These are phyloP conservation scores for Nyleta sp. DNA, from an alignment of 2,888 invertebrate species.

Conservation along the genomic window DNA sequence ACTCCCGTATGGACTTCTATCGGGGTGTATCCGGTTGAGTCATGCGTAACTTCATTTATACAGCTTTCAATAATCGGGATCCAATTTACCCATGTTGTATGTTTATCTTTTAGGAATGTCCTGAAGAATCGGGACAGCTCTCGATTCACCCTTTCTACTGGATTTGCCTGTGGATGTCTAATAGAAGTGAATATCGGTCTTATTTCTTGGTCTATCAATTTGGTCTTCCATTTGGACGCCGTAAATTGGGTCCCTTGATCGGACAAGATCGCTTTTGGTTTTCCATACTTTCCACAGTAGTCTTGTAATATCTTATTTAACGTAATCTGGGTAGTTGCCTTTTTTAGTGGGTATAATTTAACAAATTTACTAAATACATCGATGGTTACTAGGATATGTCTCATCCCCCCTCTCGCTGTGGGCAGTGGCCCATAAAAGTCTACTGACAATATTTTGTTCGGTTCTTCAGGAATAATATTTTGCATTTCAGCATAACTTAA, in stretches of 20 bases:
- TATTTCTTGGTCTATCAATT: neutral
- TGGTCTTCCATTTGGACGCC: neutral
- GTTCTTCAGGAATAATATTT: conserved; percentile 19
- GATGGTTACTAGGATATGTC: conserved; percentile 36
- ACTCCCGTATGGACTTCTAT: conserved; percentile 23
- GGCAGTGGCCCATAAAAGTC: conserved; percentile 44
- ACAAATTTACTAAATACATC: conserved; percentile 66
- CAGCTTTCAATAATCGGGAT: no score
- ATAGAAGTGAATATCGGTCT: neutral
- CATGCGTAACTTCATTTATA: conserved; percentile 44
- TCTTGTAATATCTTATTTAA: neutral
- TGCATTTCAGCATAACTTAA: conserved; percentile 13
- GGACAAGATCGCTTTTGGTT: neutral
- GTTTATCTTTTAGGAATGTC: neutral
- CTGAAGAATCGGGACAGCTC: conserved; percentile 11
- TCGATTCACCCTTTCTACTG: conserved; percentile 7
- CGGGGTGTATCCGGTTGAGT: conserved; percentile 27
- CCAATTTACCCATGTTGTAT: conserved; percentile 32
- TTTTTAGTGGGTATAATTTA: no score
- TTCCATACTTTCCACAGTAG: conserved; percentile 2
- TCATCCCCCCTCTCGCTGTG: conserved; percentile 3
- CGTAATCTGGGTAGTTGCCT: conserved; percentile 22
- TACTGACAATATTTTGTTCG: conserved; percentile 32
- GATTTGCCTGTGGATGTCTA: conserved; percentile 9
- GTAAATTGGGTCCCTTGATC: conserved; percentile 11